These are phyloP conservation scores for Leptinotarsa texana DNA, from an alignment of 1,140 invertebrate species.

Conservation along the genomic window DNA sequence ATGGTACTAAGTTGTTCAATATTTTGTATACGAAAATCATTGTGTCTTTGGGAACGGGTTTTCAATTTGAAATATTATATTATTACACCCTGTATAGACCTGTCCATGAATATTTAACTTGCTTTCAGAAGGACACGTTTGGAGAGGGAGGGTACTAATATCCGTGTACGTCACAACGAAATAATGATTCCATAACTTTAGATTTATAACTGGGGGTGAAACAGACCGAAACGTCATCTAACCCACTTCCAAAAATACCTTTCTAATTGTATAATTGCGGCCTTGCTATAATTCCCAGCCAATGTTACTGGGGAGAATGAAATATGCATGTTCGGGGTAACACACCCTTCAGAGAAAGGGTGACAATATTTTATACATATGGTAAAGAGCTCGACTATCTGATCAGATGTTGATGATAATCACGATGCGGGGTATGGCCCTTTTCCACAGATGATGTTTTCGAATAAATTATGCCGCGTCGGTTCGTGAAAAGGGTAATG, in stretches of 20 bases:
- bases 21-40: too few relatives aligned
- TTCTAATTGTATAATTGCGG: conserved; percentile 35
- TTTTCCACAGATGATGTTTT: conserved; percentile 24
- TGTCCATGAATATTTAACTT: too few relatives aligned
- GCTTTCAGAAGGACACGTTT: too few relatives aligned
- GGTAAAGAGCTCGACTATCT: conserved; percentile 26
- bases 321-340: conserved; percentile 29
- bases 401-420: conserved; percentile 24
- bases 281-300: conserved; percentile 26
- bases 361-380: conserved; percentile 34
- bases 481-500: conserved; percentile 36
- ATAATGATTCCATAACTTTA: too few relatives aligned
- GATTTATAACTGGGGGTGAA: too few relatives aligned
- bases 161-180: too few relatives aligned
- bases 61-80: too few relatives aligned
- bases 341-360: conserved; percentile 31
- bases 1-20: too few relatives aligned
- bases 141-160: too few relatives aligned
- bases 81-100: not conserved
- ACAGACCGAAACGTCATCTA: not conserved
- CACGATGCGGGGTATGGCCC: conserved; percentile 15
- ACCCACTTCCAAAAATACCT: conserved; percentile 23
- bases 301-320: conserved; percentile 31
- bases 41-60: too few relatives aligned
- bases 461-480: conserved; percentile 34